phyloP scores from a whole-genome alignment of 2,888 invertebrate species.

The Mesorhabditis belari region DNA sequence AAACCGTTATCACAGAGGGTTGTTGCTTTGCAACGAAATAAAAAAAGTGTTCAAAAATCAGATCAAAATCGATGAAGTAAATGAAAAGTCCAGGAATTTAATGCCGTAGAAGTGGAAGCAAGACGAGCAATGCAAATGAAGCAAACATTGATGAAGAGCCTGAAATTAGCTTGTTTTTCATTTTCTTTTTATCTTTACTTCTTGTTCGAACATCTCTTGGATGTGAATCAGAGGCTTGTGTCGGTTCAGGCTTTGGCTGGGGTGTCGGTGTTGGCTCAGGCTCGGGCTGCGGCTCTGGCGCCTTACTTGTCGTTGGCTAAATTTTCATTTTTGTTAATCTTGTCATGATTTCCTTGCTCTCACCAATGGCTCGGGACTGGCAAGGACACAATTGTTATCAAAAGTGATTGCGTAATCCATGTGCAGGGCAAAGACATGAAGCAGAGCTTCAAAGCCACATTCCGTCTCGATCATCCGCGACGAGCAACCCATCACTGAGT shows the following conservation, averaged over 20 bases:
- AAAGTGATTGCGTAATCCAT: constrained; percentile 35
- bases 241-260: too few species aligned
- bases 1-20: not conserved
- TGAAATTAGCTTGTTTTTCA: too few species aligned
- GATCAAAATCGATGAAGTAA: not conserved
- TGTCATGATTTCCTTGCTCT: not conserved
- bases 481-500: constrained; percentile 32
- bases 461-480: constrained; percentile 21
- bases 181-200: too few species aligned
- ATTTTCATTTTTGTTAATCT: not conserved
- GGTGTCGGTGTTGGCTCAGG: not conserved
- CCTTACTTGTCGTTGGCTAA: not conserved
- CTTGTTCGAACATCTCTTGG: too few species aligned
- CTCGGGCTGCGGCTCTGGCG: not conserved
- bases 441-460: constrained; percentile 46
- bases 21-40: not conserved
- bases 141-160: too few species aligned
- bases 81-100: not conserved
- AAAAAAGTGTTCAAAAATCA: too few species aligned
- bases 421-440: constrained; percentile 44
- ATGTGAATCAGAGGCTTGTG: too few species aligned
- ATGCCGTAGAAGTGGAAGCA: not conserved
- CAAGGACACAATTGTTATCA: constrained; percentile 26
- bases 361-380: constrained; percentile 22
- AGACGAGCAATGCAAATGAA: not conserved